Conservation (phyloP, 2,888 invertebrate species). For the Gerris lacustris region DNA sequence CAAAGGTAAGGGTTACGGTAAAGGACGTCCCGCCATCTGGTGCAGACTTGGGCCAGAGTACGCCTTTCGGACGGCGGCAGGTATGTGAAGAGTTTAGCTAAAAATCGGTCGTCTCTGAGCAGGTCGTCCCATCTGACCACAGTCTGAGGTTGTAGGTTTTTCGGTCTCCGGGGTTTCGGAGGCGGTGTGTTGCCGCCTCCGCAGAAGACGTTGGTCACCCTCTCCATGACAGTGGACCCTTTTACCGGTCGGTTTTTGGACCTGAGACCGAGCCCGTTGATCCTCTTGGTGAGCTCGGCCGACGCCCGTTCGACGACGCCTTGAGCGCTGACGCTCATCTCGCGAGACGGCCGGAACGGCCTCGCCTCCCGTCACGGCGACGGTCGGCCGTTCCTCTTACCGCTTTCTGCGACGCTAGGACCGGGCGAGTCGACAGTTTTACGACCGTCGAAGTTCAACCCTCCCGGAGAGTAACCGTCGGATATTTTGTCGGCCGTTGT, state of each 20-base stretch:
- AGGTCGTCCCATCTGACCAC: slow-evolving; percentile 39
- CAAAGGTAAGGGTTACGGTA: slow-evolving; percentile 81
- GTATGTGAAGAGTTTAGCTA: slow-evolving; percentile 70
- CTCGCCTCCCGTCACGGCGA: no score
- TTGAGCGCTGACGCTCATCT: slow-evolving; percentile 38
- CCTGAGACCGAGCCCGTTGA: slow-evolving; percentile 52
- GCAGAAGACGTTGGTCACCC: slow-evolving; percentile 75
- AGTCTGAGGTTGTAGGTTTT: slow-evolving; percentile 29
- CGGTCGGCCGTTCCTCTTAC: no score
- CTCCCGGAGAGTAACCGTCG: no score
- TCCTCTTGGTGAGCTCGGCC: slow-evolving; percentile 77
- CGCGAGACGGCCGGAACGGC: no score
- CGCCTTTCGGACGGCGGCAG: slow-evolving; percentile 66
- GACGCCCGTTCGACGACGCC: slow-evolving; percentile 85
- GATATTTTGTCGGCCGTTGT: no score
- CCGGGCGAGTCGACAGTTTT: no score
- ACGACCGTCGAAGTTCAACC: no score
- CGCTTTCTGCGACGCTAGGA: no score
- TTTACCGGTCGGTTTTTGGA: slow-evolving; percentile 35
- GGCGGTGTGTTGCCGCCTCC: slow-evolving; percentile 39
- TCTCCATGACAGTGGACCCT: slow-evolving; percentile 58
- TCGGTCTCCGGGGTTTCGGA: slow-evolving; percentile 34
- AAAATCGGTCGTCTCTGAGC: slow-evolving; percentile 71
- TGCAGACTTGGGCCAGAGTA: slow-evolving; percentile 66
- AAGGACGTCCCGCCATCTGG: slow-evolving; percentile 74